Conservation (phyloP, 2,797 vertebrate species). For the Neosilurus mollespiculum region DNA sequence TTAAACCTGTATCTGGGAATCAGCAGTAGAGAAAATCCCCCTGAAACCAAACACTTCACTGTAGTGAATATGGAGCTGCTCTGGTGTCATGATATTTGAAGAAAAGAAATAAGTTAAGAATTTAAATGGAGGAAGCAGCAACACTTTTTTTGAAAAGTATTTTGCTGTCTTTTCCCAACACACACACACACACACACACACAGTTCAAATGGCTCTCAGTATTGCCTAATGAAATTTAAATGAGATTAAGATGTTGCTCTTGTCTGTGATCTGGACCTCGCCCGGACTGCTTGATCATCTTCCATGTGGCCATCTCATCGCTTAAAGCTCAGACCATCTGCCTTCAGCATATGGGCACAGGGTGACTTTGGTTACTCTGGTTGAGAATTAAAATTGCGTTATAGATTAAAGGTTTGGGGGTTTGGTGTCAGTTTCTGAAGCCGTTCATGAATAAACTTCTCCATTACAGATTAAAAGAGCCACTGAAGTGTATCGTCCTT, state of each 20-base stretch:
- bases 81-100: slow-evolving; percentile 49
- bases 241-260: slow-evolving; percentile 48
- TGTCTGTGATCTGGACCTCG: slow-evolving; percentile 43
- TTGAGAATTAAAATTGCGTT: slow-evolving; percentile 23
- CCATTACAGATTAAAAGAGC: slow-evolving; percentile 15
- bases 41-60: slow-evolving; percentile 20
- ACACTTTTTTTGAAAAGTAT: slow-evolving; percentile 58
- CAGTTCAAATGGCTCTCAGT: slow-evolving; percentile 38
- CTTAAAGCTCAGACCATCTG: slow-evolving; percentile 52
- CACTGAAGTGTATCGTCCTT: not conserved
- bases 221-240: slow-evolving; percentile 52
- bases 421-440: slow-evolving; percentile 13
- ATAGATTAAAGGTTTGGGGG: slow-evolving; percentile 31
- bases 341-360: slow-evolving; percentile 52
- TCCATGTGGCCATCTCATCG: slow-evolving; percentile 38
- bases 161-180: slow-evolving; percentile 28
- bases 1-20: not conserved
- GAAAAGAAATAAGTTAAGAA: slow-evolving; percentile 54
- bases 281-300: slow-evolving; percentile 37
- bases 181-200: slow-evolving; percentile 26
- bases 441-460: slow-evolving; percentile 22
- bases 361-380: slow-evolving; percentile 46
- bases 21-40: not conserved
- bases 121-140: slow-evolving; percentile 52
- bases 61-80: slow-evolving; percentile 34